Evolutionary conservation across 2,113 vertebrate species (phyloP).

Genomic region (Halcyon malimbica): DNA sequence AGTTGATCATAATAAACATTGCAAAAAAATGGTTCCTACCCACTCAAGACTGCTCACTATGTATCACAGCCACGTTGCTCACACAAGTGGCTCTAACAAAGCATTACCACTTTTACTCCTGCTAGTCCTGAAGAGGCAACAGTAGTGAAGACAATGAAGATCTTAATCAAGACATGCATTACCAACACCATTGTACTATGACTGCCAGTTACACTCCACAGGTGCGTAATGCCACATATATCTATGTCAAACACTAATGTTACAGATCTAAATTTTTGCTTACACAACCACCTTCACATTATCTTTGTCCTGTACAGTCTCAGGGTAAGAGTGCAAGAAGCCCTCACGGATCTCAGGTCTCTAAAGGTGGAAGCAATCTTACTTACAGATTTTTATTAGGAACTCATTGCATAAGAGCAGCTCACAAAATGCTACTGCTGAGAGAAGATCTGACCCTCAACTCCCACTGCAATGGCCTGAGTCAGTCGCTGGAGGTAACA

Average conservation of each 20-base stretch:
- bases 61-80: neutral
- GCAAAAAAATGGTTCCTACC: neutral
- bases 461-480: neutral
- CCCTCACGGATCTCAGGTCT: neutral
- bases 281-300: neutral
- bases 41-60: neutral
- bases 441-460: neutral
- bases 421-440: neutral
- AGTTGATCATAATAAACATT: neutral
- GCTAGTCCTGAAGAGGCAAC: neutral
- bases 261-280: neutral
- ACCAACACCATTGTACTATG: neutral
- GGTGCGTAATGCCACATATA: neutral
- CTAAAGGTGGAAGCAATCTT: neutral
- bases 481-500: neutral
- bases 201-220: neutral
- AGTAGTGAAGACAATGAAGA: neutral
- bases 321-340: neutral
- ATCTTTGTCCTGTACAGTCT: neutral
- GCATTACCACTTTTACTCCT: neutral
- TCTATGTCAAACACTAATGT: neutral
- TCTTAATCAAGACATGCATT: neutral
- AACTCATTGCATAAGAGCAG: neutral
- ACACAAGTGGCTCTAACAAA: rapidly evolving
- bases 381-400: neutral